Evolutionary conservation across 1,140 invertebrate genomes (phyloP).

Genomic region (Orussus abietinus): DNA sequence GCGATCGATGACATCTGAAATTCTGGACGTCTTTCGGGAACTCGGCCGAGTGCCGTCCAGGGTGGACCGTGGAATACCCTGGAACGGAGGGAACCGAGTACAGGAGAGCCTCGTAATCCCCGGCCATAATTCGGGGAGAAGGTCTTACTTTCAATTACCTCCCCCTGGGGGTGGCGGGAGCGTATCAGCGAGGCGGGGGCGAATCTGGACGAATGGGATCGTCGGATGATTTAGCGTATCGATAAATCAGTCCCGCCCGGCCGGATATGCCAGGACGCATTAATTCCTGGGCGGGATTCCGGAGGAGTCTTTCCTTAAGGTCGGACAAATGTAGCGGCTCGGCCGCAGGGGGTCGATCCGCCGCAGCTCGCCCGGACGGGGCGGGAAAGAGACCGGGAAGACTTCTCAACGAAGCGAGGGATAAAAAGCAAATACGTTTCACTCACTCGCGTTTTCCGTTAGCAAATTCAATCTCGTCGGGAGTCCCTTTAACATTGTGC

Average conservation of each 20-base stretch:
- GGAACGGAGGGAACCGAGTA: too few relatives aligned
- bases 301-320: conserved; percentile 33
- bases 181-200: neutral
- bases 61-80: too few relatives aligned
- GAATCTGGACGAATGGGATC: conserved; percentile 3
- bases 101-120: too few relatives aligned
- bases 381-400: conserved; percentile 25
- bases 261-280: conserved; percentile 26
- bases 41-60: too few relatives aligned
- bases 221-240: neutral
- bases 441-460: conserved; percentile 50
- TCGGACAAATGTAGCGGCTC: conserved; percentile 37
- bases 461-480: conserved; percentile 52
- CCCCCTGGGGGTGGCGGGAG: too few relatives aligned
- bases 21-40: too few relatives aligned
- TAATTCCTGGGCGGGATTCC: conserved; percentile 33
- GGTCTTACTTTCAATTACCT: too few relatives aligned
- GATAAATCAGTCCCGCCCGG: too few relatives aligned
- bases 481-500: conserved; percentile 50
- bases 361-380: conserved; percentile 12
- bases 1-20: too few relatives aligned
- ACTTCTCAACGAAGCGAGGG: conserved; percentile 46
- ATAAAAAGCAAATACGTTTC: conserved; percentile 53
- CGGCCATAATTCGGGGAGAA: too few relatives aligned
- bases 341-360: conserved; percentile 15